Evolutionary conservation across 2,888 invertebrate genomes (phyloP), one percentile per base, ranked within the genome.

Genomic region (Drosophila histrio): DNA sequence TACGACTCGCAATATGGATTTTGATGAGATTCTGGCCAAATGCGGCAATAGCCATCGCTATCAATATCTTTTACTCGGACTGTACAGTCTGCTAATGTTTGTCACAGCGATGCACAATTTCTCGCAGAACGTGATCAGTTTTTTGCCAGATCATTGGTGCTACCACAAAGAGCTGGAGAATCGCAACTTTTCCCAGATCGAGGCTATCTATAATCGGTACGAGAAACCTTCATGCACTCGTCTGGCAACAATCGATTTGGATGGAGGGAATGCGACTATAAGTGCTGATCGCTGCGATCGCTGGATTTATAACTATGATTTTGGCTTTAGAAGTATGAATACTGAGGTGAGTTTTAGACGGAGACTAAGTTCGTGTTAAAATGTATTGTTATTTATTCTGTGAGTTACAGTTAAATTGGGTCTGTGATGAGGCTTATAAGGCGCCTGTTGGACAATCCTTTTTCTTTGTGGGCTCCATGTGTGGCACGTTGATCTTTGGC

Each of bases 391-490:
- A 53, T 47, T 34, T 47, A 47, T 71, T 71, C 77, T 61, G 13
- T 30, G 6, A 11, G 30, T n/a, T 15, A 6, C 60, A 90, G 90
- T 71, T 93, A 21, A 90, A 94, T 77, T 94, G 94, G 94, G 93
- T 94, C 5, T 94, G 94, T 79, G 91, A 92, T 22, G 90, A 93
- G n/a, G 92, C 92, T 54, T 94, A 94, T 92, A 93, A 93, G 77
- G 92, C 93, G 17, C 92, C 93, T 1, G 84, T 93, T 28, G 93
- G 94, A 0, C 94, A 94, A 82, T 93, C 94, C 4, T 90, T 93
- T 64, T 94, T 93, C 85, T 94, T 94, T 81, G 89, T 93, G 43
- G 94, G 94, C 6, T 93, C 94, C 15, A 92, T 94, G 38, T 78
- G 93, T 21, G 94, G 94, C 1, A 93, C 93, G 34, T 80, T 94